Base-by-base conservation (phyloP, 2,888 invertebrate species). In the Sipha maydis region DNA sequence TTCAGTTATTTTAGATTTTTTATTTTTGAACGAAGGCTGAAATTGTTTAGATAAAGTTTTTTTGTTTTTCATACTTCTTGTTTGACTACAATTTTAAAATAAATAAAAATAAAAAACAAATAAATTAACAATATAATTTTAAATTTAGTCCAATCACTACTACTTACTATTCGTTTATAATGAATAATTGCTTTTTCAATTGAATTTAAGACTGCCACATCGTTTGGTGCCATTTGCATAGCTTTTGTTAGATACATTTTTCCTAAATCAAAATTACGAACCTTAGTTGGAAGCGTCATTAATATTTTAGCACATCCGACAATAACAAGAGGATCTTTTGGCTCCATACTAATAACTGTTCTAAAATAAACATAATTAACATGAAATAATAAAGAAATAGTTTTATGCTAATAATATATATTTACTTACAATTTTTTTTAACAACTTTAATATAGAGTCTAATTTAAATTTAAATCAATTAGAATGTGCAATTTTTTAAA, bases 301-400 rank as follows among this genome's bases (percentile, higher is more conserved):
- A 82, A 48, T 4, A 11, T 82, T 75, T 7, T 80, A 61, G 88
- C 88, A 67, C 88, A 88, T 41, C 41, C 41, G 8, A 41, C 41
- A 34, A 34, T n/a, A n/a, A 88, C 31, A 48, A 19, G 88, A 48
- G 88, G 88, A 41, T 88, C 88, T 88, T 88, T 75, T 67, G 88
- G 88, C 8, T 82, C 48, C 82, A 80, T 82, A 14, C 48, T 19
- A 11, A 88, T 31, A 11, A 88, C 48, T 2, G 82, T 75, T 82
- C 88, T 88, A 48, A 75, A 86, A 56, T n/a, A 34, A 17, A 14
- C 48, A 48, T 14, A 67, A 61, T 25, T 25, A 61, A 61, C 25
- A 61, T 7, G 25, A 61, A 21, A 25, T 61, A 5, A 61, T 61
- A 7, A 25, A n/a, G n/a, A n/a, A n/a, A n/a, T n/a, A n/a, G n/a